A percentile compares a stretch with the other conserved stretches of the same genome.
Conservation (phyloP, 1,140 invertebrate species). For the Drosophila lacertosa region DNA sequence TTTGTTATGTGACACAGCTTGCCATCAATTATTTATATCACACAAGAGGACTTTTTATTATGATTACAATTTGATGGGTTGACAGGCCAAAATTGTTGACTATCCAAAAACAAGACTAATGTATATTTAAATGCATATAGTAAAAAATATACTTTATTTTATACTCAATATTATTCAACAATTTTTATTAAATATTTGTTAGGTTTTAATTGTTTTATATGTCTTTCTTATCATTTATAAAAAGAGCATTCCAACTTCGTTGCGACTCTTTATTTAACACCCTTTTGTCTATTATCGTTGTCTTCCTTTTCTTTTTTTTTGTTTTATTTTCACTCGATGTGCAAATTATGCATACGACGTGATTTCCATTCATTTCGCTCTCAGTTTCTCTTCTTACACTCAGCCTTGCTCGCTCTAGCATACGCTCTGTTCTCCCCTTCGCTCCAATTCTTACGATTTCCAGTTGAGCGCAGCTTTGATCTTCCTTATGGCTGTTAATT, state of each 20-base stretch:
- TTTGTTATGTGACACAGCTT: conserved; percentile 11
- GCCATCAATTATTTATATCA: background rate
- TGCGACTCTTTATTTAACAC: background rate
- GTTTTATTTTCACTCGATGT: conserved; percentile 21
- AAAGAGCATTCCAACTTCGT: conserved; percentile 5
- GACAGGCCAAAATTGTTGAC: too few relatives aligned
- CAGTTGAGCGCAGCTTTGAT: conserved; percentile 55
- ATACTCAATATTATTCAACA: too few relatives aligned
- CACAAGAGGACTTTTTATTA: background rate
- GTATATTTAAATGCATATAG: too few relatives aligned
- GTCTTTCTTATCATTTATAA: background rate
- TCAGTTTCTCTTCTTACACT: background rate
- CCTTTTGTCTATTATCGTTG: conserved; percentile 22
- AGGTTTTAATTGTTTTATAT: too few relatives aligned
- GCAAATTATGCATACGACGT: conserved; percentile 52
- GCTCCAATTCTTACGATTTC: conserved; percentile 41
- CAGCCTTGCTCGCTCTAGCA: conserved; percentile 2
- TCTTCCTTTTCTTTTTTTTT: conserved; percentile 22
- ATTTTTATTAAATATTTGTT: too few relatives aligned
- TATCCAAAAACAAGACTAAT: too few relatives aligned
- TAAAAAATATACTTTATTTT: too few relatives aligned
- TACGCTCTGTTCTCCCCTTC: background rate
- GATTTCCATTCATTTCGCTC: conserved; percentile 30
- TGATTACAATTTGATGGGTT: background rate
- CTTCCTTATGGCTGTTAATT: conserved; percentile 57